Conservation (phyloP, 2,888 invertebrate species). For the Lysandra coridon region DNA sequence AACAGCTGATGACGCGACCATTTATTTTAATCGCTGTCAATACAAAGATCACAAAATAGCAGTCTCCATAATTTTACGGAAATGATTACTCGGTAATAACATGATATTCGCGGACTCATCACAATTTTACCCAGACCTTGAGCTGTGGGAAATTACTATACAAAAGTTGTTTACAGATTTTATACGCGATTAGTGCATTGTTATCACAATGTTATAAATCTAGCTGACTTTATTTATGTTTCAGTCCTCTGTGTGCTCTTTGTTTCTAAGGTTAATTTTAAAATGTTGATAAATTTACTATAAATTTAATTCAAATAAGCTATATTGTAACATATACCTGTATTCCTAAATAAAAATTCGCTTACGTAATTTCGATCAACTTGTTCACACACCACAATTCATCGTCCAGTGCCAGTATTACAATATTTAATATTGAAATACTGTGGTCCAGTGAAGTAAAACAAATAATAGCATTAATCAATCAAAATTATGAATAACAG, state of each 20-base stretch:
- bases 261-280: background rate
- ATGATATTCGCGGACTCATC: constrained; percentile 20
- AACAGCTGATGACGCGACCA: background rate
- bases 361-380: too few relatives aligned
- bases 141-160: constrained; percentile 24
- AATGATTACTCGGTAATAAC: constrained; percentile 13
- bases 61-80: constrained; percentile 6
- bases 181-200: background rate
- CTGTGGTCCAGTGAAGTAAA: background rate
- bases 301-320: too few relatives aligned
- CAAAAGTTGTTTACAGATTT: constrained; percentile 32
- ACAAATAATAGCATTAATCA: background rate
- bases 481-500: constrained; percentile 22
- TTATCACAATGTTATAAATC: background rate
- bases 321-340: background rate
- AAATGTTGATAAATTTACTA: background rate
- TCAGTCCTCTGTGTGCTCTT: background rate
- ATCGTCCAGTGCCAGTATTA: background rate
- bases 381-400: too few relatives aligned
- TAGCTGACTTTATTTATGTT: background rate
- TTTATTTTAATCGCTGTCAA: constrained; percentile 20
- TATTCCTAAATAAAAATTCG: background rate
- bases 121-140: constrained; percentile 9
- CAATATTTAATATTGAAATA: too few relatives aligned
- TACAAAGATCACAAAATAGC: constrained; percentile 14